Base-by-base conservation (phyloP, 2,113 vertebrate genomes). In the Aptenodytes patagonicus region DNA sequence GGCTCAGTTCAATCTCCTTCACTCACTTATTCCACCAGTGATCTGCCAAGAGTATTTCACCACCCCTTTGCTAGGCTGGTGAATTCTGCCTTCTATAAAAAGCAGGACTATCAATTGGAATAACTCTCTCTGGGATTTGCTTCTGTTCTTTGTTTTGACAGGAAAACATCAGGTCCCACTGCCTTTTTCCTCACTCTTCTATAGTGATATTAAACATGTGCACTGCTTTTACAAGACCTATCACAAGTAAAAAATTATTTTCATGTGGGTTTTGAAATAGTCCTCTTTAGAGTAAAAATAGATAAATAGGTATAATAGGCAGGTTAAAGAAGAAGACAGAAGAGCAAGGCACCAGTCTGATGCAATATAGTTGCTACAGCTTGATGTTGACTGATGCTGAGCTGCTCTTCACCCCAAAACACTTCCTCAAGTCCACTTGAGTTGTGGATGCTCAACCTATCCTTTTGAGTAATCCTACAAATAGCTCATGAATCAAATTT, bases 1-100 rank as follows among this genome's bases (percentile, higher is more conserved):
- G 88, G 86, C 83, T 93, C 83, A 47, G 26, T 91, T 97, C 75
- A 89, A 64, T 58, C 82, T 87, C 40, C 47, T 95, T 95, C 40
- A 24, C 29, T 95, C 65, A 47, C 21, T 90, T 68, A 68, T 51
- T 89, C 34, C 80, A 78, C 46, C 54, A 82, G 73, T 61, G 44
- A 75, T 92, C 58, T 64, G 51, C 70, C 52, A 72, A 72, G 54
- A 61, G 24, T 54, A 38, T 51, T 89, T 92, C 17, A 36, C 36
- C 36, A 36, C 13, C 13, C 26, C 13, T 89, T 84, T 60, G 34
- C 52, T 76, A 80, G n/a, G 49, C 47, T 85, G 19, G 7, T 71
- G 66, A 94, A 87, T 91, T 93, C 68, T 92, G 29, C 55, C 62
- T 64, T 92, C 65, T 83, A 26, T 72, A 42, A 86, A 88, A 75